phyloP scores from a whole-genome alignment of 1,140 invertebrate genomes.

The Globodera rostochiensis region DNA sequence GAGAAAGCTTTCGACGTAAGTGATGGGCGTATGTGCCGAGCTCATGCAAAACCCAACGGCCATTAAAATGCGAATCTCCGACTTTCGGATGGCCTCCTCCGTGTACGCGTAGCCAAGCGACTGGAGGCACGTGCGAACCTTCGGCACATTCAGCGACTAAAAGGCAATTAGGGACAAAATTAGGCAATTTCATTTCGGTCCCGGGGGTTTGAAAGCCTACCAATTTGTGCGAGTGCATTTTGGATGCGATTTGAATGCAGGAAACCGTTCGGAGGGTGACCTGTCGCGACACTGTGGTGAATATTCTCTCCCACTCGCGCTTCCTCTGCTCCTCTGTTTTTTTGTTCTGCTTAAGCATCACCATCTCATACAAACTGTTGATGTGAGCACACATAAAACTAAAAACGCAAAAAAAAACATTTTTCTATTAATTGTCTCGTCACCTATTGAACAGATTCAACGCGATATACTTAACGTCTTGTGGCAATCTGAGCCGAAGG shows the following conservation, averaged over 20 bases:
- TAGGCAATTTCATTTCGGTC: neutral
- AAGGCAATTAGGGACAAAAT: neutral
- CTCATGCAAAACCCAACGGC: conserved; percentile 34
- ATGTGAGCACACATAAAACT: conserved; percentile 36
- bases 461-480: conserved; percentile 42
- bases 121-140: conserved; percentile 34
- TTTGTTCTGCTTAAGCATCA: neutral
- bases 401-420: neutral
- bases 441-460: conserved; percentile 39
- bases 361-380: conserved; percentile 14
- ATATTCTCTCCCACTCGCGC: conserved; percentile 35
- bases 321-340: conserved; percentile 23
- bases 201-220: neutral
- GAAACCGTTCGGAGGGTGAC: conserved; percentile 30
- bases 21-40: conserved; percentile 32
- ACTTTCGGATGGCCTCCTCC: conserved; percentile 35
- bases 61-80: conserved; percentile 37
- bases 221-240: conserved; percentile 33
- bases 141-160: conserved; percentile 26
- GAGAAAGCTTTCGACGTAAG: conserved; percentile 38
- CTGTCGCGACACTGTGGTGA: conserved; percentile 41
- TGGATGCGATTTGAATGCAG: conserved; percentile 39
- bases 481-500: conserved; percentile 34
- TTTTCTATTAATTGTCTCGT: neutral
- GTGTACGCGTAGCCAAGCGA: conserved; percentile 41